Percentiles rank a stretch among this genome's conserved stretches.
Conservation (phyloP, 2,888 invertebrate species). For the Operophtera brumata region DNA sequence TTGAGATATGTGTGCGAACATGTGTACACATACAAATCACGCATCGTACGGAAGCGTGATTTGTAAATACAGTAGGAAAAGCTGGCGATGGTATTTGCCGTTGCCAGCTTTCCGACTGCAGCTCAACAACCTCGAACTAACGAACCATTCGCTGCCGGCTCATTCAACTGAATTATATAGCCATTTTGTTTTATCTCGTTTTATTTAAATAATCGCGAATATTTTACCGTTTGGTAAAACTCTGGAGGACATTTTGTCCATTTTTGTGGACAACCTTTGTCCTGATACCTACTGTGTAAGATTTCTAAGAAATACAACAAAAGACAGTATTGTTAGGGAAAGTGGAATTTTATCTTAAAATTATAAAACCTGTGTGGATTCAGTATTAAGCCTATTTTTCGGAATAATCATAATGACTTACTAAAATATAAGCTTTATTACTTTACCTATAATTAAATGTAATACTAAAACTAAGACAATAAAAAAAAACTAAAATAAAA, state of each 20-base stretch:
- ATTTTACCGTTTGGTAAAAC: background rate
- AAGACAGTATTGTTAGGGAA: background rate
- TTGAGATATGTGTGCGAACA: no score
- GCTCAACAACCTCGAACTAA: conserved; percentile 64
- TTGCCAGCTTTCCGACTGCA: conserved; percentile 66
- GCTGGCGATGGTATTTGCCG: no score
- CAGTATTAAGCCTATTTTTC: no score
- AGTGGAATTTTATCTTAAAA: background rate
- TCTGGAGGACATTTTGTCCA: conserved; percentile 7
- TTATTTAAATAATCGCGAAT: conserved; percentile 35
- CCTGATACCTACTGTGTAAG: background rate
- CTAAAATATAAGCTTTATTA: no score
- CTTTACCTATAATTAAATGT: no score
- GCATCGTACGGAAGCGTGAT: conserved; percentile 54
- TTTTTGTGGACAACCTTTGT: background rate
- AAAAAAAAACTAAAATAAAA: no score
- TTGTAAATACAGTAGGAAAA: no score
- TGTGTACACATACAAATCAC: conserved; percentile 16
- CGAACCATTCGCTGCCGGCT: conserved; percentile 64
- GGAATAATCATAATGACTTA: no score
- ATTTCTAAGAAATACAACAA: background rate
- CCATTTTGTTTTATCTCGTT: conserved; percentile 47
- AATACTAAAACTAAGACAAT: no score
- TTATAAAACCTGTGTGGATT: background rate
- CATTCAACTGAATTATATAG: conserved; percentile 66